Percentiles rank a stretch among this genome's conserved stretches.
Conservation (phyloP, 2,113 vertebrate genomes). For the Lamprologus speciosus region DNA sequence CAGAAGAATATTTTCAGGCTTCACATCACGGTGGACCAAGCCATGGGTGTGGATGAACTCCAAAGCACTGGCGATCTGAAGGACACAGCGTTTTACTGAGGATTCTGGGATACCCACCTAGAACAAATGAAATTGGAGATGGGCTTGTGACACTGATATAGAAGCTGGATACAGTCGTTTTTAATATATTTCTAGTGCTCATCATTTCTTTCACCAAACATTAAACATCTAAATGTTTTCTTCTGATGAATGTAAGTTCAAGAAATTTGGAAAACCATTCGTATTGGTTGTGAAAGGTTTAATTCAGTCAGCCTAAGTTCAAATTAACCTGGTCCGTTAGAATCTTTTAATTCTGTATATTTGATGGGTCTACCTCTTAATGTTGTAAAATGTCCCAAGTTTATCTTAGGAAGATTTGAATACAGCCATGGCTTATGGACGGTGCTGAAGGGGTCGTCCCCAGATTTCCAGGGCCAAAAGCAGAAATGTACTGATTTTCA, state of each 20-base stretch:
- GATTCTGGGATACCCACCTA: conserved; percentile 84
- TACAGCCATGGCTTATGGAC: background rate
- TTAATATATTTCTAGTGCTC: background rate
- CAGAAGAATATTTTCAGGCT: conserved; percentile 90
- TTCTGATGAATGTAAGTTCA: background rate
- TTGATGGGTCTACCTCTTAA: background rate
- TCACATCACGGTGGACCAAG: conserved; percentile 88
- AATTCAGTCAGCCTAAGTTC: background rate
- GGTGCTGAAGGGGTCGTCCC: background rate
- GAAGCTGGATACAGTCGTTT: background rate
- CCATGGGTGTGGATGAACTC: conserved; percentile 84
- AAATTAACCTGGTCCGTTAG: rapidly evolving
- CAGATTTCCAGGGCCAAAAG: background rate
- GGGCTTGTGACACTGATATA: background rate
- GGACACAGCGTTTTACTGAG: conserved; percentile 77
- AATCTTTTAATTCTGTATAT: background rate
- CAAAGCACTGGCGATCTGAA: conserved; percentile 82
- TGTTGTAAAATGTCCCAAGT: background rate
- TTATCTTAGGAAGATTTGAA: background rate
- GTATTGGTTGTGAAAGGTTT: background rate
- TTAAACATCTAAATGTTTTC: background rate
- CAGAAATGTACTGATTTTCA: background rate
- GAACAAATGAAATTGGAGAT: background rate
- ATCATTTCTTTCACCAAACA: background rate
- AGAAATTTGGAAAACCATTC: background rate